phyloP scores from a whole-genome alignment of 2,888 invertebrate species.

The Hyalella azteca region DNA sequence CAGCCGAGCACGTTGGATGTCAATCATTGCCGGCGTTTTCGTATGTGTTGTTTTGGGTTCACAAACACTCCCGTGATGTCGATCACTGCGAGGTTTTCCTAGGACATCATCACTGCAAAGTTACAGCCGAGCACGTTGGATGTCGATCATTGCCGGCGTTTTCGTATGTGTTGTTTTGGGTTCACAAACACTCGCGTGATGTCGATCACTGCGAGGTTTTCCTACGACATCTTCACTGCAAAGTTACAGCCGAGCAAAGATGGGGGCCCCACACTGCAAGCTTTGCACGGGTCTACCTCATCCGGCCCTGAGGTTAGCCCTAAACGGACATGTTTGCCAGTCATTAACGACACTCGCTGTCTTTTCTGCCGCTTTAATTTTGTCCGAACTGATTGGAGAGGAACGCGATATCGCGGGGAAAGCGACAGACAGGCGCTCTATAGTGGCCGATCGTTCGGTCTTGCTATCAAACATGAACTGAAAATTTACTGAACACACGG shows the following conservation, averaged over 20 bases:
- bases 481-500: too few relatives aligned
- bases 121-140: neutral
- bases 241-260: conserved; percentile 21
- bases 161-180: too few relatives aligned
- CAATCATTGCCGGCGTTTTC: neutral
- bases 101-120: neutral
- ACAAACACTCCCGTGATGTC: neutral
- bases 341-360: neutral
- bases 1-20: neutral
- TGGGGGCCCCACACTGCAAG: neutral
- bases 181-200: neutral
- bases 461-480: too few relatives aligned
- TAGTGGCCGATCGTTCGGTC: too few relatives aligned
- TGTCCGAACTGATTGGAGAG: neutral
- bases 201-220: neutral
- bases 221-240: neutral
- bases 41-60: too few relatives aligned
- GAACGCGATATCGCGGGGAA: too few relatives aligned
- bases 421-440: too few relatives aligned
- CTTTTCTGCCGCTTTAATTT: neutral
- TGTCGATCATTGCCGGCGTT: too few relatives aligned
- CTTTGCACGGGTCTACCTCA: conserved; percentile 24
- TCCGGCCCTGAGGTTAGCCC: neutral
- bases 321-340: neutral
- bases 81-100: neutral